These are phyloP conservation scores for Timandra comae DNA, from an alignment of 2,888 invertebrate species.

Conservation along the genomic window DNA sequence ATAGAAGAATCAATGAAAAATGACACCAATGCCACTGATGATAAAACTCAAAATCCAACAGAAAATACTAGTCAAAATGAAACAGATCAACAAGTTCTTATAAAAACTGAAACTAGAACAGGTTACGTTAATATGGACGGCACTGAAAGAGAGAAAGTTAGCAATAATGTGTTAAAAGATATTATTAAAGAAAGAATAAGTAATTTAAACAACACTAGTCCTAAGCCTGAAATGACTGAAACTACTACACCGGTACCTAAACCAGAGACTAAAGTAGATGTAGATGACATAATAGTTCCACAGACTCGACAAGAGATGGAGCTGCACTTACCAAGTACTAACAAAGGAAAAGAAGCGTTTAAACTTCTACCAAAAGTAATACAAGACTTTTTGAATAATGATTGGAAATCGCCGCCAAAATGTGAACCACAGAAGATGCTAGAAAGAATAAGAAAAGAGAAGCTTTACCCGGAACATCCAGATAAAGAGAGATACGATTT, in stretches of 20 bases:
- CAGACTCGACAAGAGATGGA: conserved; percentile 33
- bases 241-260: too few species aligned
- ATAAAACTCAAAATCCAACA: conserved; percentile 16
- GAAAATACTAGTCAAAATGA: too few species aligned
- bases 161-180: conserved; percentile 53
- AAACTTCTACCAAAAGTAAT: conserved; percentile 75
- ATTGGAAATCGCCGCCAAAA: conserved; percentile 67
- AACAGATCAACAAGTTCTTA: conserved; percentile 35
- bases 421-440: conserved; percentile 85
- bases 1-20: conserved; percentile 45
- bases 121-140: conserved; percentile 68
- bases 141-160: conserved; percentile 56
- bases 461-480: conserved; percentile 75
- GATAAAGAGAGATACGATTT: conserved; percentile 80
- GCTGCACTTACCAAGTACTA: conserved; percentile 47
- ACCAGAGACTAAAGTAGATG: conserved; percentile 46
- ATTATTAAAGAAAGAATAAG: conserved; percentile 52
- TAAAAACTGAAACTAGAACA: conserved; percentile 65
- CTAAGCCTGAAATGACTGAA: conserved; percentile 25
- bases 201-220: conserved; percentile 40
- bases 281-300: conserved; percentile 60
- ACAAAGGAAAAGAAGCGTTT: conserved; percentile 50
- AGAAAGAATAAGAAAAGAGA: conserved; percentile 81
- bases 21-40: conserved; percentile 17
- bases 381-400: conserved; percentile 73